Evolutionary conservation across 2,113 vertebrate genomes (phyloP).

Genomic region (Canis aureus): DNA sequence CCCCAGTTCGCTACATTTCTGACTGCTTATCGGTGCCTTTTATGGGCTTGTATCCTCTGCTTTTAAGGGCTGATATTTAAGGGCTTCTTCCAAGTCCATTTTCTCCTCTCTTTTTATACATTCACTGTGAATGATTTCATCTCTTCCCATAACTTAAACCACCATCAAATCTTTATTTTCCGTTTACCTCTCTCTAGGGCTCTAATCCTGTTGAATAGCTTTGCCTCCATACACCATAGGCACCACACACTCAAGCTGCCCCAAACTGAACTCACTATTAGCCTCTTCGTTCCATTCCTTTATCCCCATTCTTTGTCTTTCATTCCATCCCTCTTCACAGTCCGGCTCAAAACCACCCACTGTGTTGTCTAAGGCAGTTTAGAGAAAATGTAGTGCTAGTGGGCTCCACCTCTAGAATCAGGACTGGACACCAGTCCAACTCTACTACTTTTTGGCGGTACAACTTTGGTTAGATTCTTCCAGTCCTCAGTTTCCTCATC

Average conservation of each 20-base stretch:
- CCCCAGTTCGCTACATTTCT: not conserved
- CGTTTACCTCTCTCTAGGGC: not conserved
- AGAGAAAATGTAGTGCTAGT: not conserved
- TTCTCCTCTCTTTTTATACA: constrained; percentile 13
- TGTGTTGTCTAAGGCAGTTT: not conserved
- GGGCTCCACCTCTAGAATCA: not conserved
- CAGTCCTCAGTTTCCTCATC: not conserved
- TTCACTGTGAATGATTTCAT: not conserved
- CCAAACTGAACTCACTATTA: not conserved
- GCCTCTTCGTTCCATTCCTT: not conserved
- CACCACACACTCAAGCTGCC: not conserved
- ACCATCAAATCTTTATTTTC: constrained; percentile 1
- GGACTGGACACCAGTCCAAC: not conserved
- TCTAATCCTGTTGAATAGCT: not conserved
- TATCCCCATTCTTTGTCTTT: not conserved
- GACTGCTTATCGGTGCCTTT: not conserved
- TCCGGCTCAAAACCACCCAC: not conserved
- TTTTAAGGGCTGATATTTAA: not conserved
- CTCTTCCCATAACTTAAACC: not conserved
- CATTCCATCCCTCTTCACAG: no score
- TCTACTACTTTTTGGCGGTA: not conserved
- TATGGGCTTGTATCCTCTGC: not conserved
- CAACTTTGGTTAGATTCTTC: not conserved
- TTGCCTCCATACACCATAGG: not conserved
- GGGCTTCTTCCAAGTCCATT: not conserved